Evolutionary conservation across 2,113 vertebrate genomes (phyloP).

Genomic region (Hirundichthys speculiger): DNA sequence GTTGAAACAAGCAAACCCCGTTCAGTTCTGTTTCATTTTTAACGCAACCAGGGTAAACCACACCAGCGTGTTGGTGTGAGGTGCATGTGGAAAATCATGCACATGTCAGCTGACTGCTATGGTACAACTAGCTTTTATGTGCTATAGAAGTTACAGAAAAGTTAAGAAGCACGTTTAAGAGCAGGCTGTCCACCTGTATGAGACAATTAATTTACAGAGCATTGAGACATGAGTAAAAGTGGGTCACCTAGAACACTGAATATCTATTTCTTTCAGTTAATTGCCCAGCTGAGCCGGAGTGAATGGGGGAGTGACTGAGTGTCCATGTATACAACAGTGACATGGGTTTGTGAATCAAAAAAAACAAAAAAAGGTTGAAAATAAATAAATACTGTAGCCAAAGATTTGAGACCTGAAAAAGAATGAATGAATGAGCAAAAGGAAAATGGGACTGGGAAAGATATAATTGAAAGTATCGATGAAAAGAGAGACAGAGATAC

Average conservation of each 20-base stretch:
- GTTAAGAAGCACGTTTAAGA: background rate
- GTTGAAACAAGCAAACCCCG: too few relatives aligned
- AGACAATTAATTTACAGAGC: too few relatives aligned
- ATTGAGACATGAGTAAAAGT: too few relatives aligned
- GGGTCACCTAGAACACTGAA: too few relatives aligned
- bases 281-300: background rate
- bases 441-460: conserved; percentile 29
- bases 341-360: background rate
- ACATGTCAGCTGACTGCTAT: too few relatives aligned
- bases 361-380: background rate
- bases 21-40: too few relatives aligned
- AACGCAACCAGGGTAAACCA: too few relatives aligned
- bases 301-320: background rate
- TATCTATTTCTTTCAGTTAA: too few relatives aligned
- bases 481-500: conserved; percentile 36
- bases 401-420: conserved; percentile 24
- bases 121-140: background rate
- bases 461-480: conserved; percentile 46
- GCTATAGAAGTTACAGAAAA: background rate
- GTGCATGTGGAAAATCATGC: too few relatives aligned
- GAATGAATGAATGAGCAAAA: conserved; percentile 29
- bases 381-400: conserved; percentile 16
- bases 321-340: background rate
- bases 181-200: too few relatives aligned
- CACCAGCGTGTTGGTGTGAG: too few relatives aligned